Conservation (phyloP, 2,797 vertebrate genomes). For the Lithobates sylvaticus region DNA sequence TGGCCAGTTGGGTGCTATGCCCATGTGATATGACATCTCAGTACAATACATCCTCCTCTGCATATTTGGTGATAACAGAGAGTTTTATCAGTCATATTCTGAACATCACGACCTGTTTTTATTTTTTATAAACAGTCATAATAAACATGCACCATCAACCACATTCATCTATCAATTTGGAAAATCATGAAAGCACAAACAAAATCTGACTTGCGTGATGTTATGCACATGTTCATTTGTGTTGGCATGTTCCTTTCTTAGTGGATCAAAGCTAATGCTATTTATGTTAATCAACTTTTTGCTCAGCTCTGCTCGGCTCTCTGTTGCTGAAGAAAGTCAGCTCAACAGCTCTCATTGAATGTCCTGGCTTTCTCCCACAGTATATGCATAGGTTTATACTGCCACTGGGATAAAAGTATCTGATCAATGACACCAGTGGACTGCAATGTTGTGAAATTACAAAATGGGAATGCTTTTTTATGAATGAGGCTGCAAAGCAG, state of each 20-base stretch:
- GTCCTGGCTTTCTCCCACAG: too few relatives aligned
- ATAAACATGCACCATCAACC: background rate
- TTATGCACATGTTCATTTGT: background rate
- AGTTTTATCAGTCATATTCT: background rate
- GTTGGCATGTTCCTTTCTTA: background rate
- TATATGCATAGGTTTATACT: too few relatives aligned
- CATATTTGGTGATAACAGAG: background rate
- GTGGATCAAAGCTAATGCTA: background rate
- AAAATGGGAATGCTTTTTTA: too few relatives aligned
- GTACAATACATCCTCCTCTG: background rate
- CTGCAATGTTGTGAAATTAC: too few relatives aligned
- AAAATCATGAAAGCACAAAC: background rate
- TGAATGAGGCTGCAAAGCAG: too few relatives aligned
- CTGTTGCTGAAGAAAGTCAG: background rate
- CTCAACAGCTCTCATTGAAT: background rate
- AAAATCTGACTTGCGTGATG: background rate
- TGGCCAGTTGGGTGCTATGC: too few relatives aligned
- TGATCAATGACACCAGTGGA: too few relatives aligned
- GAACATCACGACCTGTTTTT: too few relatives aligned
- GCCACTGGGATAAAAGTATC: too few relatives aligned
- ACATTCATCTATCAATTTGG: background rate
- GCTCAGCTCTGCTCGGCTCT: background rate
- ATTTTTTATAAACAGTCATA: background rate
- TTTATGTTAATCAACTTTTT: background rate
- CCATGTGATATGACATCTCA: background rate